Base-by-base conservation (phyloP, 2,113 vertebrate species). In the Cebidichthys violaceus region DNA sequence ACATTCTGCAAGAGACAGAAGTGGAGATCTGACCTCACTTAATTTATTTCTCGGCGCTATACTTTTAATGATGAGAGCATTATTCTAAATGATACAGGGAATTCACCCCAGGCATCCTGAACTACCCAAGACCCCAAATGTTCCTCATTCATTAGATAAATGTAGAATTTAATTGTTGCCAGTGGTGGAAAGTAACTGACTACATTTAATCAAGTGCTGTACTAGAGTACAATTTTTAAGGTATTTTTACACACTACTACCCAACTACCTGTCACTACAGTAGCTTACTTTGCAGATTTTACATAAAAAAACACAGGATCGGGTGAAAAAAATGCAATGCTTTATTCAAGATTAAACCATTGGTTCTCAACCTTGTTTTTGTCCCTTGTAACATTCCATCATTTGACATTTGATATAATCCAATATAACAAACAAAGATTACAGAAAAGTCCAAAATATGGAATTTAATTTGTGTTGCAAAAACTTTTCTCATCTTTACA, bases 71-170 rank as follows among this genome's bases (percentile, higher is more conserved):
- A 67, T 65, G 18, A 41, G 47, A 78, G 27, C 5, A n/a, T 82
- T 84, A 55, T 62, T 84, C 84, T 79, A 81, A 86, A 85, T 84
- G 77, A 89, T 65, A 52, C 55, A 43, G 11, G 61, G 81, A 79
- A 79, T 77, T 67, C 71, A 55, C 64, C 73, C 24, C 41, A 66
- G 76, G 81, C 43, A 43, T 57, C 37, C 39, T 67, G 78, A 75
- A 74, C 59, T 52, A 77, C 17, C 43, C 10, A 2, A 5, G 71
- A 86, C 64, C 77, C 47, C 37, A 77, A 79, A 82, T 68, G 66
- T 77, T 57, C 55, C 29, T 74, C 39, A n/a, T 61, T 79, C 31
- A 9, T 61, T 17, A 55, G 6, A 84, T 55, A 29, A 81, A 83
- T 75, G 39, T 33, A 43, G 35, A 29, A 52, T 20, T 54, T 37